Conservation (phyloP, 2,113 vertebrate genomes). For the Lethenteron reissneri region DNA sequence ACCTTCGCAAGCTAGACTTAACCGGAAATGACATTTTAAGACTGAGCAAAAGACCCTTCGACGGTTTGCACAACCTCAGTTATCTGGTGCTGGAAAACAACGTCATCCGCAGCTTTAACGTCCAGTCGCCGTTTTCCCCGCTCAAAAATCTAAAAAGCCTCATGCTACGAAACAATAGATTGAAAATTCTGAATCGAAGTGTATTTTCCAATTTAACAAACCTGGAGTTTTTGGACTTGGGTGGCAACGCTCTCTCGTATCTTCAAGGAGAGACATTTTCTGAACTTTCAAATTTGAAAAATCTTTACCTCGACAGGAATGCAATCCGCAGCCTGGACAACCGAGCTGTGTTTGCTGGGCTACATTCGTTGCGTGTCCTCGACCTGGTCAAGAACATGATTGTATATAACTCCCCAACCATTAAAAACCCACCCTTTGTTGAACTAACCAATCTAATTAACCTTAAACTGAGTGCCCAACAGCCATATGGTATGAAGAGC, state of each 20-base stretch:
- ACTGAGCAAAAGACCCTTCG: neutral
- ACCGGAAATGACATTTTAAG: neutral
- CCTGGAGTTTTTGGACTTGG: conserved; percentile 1
- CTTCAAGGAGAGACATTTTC: neutral
- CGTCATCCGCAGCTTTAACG: conserved; percentile 2
- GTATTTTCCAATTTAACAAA: conserved; percentile 8
- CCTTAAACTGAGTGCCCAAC: conserved; percentile 9
- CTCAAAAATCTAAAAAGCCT: neutral
- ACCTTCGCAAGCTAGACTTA: too few species aligned
- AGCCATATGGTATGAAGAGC: neutral
- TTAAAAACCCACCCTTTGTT: neutral
- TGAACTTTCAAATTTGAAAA: neutral
- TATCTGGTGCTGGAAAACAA: conserved; percentile 6
- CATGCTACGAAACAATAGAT: conserved; percentile 7
- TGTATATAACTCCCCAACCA: neutral
- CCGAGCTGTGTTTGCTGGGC: conserved; percentile 2
- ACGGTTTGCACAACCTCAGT: conserved; percentile 5
- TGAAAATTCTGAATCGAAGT: neutral
- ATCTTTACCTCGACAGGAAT: conserved; percentile 9
- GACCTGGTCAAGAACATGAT: conserved; percentile 11
- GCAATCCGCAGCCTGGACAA: conserved; percentile 7
- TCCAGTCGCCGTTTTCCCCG: neutral
- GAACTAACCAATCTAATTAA: conserved; percentile 4
- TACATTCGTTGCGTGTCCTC: conserved; percentile 8
- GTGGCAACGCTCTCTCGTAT: conserved; percentile 8